Evolutionary conservation across 2,888 invertebrate species (phyloP).

Genomic region (Portevinia maculata): DNA sequence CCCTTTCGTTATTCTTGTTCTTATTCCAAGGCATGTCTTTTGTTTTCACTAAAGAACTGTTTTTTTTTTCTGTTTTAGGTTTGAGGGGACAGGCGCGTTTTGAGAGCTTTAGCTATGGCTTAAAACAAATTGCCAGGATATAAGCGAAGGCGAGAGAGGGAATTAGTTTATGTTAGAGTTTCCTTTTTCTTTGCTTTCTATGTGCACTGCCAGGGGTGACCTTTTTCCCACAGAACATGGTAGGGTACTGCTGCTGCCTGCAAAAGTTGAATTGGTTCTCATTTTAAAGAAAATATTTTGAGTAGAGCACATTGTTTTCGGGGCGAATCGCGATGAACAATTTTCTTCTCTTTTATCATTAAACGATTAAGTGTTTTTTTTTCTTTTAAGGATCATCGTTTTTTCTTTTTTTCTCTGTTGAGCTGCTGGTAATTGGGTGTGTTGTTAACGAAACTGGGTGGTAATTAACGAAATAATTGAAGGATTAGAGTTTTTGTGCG

Average conservation of each 20-base stretch:
- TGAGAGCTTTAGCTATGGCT: slow-evolving; percentile 2
- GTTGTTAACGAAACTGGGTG: too few relatives aligned
- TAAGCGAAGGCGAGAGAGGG: slow-evolving; percentile 4
- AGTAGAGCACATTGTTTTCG: slow-evolving; percentile 21
- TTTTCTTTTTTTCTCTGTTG: too few relatives aligned
- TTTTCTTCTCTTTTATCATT: slow-evolving; percentile 33
- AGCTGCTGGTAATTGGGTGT: too few relatives aligned
- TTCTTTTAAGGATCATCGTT: too few relatives aligned
- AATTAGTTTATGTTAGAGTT: slow-evolving; percentile 10
- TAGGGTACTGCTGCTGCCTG: slow-evolving; percentile 14
- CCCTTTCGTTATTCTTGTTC: slow-evolving; percentile 13
- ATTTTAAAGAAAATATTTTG: slow-evolving; percentile 12
- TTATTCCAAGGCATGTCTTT: slow-evolving; percentile 23
- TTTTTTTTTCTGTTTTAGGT: slow-evolving; percentile 52
- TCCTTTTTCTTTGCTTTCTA: neutral
- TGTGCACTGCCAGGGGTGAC: slow-evolving; percentile 10
- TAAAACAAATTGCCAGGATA: slow-evolving; percentile 35
- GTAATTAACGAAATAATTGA: too few relatives aligned
- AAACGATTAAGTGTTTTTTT: slow-evolving; percentile 22
- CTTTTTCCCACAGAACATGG: slow-evolving; percentile 21
- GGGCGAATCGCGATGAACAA: slow-evolving; percentile 23
- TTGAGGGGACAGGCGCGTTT: slow-evolving; percentile 1
- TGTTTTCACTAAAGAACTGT: slow-evolving; percentile 54
- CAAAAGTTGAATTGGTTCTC: slow-evolving; percentile 45
- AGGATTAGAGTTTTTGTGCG: too few relatives aligned